These are phyloP conservation scores for Buphagus erythrorhynchus DNA, from an alignment of 2,797 vertebrate species.

Conservation along the genomic window DNA sequence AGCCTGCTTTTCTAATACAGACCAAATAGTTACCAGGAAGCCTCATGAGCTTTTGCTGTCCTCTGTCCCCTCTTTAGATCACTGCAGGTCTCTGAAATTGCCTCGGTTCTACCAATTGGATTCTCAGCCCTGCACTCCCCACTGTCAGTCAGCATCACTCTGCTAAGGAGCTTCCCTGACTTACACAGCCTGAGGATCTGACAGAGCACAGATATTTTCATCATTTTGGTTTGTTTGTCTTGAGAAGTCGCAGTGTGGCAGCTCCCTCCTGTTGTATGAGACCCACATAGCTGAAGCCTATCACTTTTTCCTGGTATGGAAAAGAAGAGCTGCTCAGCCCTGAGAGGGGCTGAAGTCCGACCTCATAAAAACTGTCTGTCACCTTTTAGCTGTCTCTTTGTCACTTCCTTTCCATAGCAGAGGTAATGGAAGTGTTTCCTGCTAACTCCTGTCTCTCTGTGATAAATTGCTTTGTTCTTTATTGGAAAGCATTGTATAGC, in stretches of 20 bases:
- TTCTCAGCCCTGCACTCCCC: neutral
- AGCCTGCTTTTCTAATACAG: neutral
- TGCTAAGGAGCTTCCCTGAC: neutral
- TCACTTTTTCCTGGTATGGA: neutral
- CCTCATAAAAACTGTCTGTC: conserved; percentile 15
- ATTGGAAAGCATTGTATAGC: conserved; percentile 19
- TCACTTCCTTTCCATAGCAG: conserved; percentile 11
- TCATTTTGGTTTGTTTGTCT: neutral
- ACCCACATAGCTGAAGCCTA: neutral
- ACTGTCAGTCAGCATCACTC: neutral
- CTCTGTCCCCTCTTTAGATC: rapidly evolving
- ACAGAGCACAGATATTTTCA: neutral
- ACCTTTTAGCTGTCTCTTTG: neutral
- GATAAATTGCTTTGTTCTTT: conserved; percentile 22
- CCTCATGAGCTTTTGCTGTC: neutral
- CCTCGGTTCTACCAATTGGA: neutral
- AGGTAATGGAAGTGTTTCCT: conserved; percentile 56
- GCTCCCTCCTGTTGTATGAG: neutral
- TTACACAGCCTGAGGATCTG: neutral
- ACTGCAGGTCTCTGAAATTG: neutral
- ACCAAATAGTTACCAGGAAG: neutral
- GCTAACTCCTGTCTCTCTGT: conserved; percentile 9
- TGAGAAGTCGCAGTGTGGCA: neutral
- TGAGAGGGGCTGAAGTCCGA: neutral
- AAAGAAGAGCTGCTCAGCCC: neutral